Evolutionary conservation across 2,113 vertebrate species (phyloP).

Genomic region (Eublepharis macularius): DNA sequence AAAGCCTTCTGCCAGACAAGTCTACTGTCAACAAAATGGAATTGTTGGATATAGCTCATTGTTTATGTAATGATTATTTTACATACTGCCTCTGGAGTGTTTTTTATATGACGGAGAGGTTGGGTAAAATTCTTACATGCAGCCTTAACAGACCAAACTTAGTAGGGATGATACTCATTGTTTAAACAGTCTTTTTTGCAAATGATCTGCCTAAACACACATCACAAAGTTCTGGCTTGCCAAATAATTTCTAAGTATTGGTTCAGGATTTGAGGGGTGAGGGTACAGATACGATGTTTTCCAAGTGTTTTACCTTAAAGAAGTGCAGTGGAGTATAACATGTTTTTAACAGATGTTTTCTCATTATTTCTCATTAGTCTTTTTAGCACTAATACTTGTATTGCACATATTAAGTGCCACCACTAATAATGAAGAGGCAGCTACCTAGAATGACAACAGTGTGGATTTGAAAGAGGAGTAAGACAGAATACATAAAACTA

Average conservation of each 20-base stretch:
- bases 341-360: constrained; percentile 5
- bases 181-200: not conserved
- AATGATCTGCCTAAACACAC: not conserved
- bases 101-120: too few species aligned
- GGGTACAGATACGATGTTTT: not conserved
- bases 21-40: too few species aligned
- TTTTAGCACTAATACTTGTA: too few species aligned
- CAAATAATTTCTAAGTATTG: constrained; percentile 6
- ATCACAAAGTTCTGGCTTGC: not conserved
- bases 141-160: too few species aligned
- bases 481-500: constrained; percentile 12
- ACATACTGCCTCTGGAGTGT: too few species aligned
- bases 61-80: too few species aligned
- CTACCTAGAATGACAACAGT: not conserved
- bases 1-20: too few species aligned
- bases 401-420: not conserved
- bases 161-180: too few species aligned
- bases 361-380: constrained; percentile 35
- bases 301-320: not conserved
- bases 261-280: not conserved
- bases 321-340: not conserved
- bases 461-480: not conserved
- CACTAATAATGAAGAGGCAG: not conserved
- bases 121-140: too few species aligned
- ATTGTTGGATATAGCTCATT: too few species aligned